Base-by-base conservation (phyloP, 1,140 invertebrate genomes). In the Tenebrio molitor region DNA sequence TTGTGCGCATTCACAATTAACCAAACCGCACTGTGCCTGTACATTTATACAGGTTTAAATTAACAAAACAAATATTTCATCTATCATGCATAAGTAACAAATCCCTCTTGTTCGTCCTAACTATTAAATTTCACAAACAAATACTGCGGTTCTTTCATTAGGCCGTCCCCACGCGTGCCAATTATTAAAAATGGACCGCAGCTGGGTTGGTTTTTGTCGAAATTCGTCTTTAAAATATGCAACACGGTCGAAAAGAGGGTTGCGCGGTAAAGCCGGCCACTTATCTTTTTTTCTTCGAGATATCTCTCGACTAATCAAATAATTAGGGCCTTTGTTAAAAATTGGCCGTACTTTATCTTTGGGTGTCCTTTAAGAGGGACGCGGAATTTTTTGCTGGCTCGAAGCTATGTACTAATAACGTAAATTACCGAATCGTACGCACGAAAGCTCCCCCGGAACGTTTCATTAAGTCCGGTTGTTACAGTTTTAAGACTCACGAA, bases 1-100 rank as follows among this genome's bases (percentile, higher is more conserved):
- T 21, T 19, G 16, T 17, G 6, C 44, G 44, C 17, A 50, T 50
- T 50, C 44, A 21, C 17, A 50, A 50, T 50, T 50, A 50, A 50
- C 44, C 17, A 10, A 50, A 50, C 44, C 17, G 44, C 44, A 19
- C 19, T 50, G 17, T 21, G 44, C 17, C 8, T 29, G 8, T 8
- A 8, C 15, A 10, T 10, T 50, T 50, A 23, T 50, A 19, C 16
- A 50, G 10, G 21, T 50, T 50, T 50, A 50, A 50, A 50, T 50
- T 50, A 50, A 21, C 44, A 50, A 50, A 50, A 50, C 44, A 50
- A 50, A 50, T 50, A 50, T 50, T 50, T 50, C 44, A 50, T 50
- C 44, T 17, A 50, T 50, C 17, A 50, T 50, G 44, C 16, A 50
- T 19, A 50, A 50, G 44, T 50, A 50, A 50, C 44, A 50, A 50